phyloP scores from a whole-genome alignment of 1,140 invertebrate species.

The Phenacoccus solenopsis region DNA sequence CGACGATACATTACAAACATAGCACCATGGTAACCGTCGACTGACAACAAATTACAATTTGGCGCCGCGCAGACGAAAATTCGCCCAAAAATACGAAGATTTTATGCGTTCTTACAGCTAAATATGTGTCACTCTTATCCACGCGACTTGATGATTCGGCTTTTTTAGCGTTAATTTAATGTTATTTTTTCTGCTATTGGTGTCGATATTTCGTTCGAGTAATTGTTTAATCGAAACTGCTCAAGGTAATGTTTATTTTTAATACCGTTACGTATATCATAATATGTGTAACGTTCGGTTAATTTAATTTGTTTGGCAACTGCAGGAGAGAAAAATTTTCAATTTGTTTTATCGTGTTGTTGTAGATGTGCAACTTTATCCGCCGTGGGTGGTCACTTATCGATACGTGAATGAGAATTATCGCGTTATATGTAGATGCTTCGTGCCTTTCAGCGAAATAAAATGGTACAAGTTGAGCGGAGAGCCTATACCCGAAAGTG shows the following conservation, averaged over 20 bases:
- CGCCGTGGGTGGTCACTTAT: not conserved
- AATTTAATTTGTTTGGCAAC: no score
- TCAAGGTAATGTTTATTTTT: not conserved
- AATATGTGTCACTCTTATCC: no score
- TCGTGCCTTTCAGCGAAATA: not conserved
- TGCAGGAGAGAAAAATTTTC: no score
- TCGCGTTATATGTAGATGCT: not conserved
- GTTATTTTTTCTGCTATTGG: not conserved
- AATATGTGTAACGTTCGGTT: no score
- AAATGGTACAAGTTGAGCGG: not conserved
- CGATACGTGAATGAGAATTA: not conserved
- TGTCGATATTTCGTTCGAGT: not conserved
- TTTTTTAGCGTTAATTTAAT: not conserved
- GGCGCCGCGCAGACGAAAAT: not conserved
- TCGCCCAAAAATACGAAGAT: not conserved
- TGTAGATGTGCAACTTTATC: not conserved
- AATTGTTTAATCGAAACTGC: not conserved
- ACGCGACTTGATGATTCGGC: not conserved
- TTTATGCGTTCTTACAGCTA: no score
- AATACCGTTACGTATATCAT: not conserved
- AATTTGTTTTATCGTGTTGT: no score
- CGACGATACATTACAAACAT: no score
- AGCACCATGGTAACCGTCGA: not conserved
- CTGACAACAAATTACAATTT: not conserved
- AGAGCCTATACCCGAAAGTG: not conserved